Evolutionary conservation across 2,888 invertebrate genomes (phyloP).

Genomic region (Archips xylosteana): DNA sequence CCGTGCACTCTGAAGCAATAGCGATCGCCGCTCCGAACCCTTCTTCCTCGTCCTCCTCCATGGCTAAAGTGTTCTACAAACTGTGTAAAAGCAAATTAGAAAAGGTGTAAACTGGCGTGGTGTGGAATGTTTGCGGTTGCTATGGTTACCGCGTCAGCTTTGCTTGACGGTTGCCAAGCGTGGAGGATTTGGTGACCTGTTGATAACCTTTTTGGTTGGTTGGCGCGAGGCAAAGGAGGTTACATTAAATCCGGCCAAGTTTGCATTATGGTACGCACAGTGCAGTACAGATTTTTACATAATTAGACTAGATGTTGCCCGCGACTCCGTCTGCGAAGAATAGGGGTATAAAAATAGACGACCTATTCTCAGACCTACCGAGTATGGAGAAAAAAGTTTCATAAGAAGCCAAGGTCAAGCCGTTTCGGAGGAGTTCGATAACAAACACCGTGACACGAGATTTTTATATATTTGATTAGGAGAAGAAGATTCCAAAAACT

Average conservation of each 20-base stretch:
- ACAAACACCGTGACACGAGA: no score
- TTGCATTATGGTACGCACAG: no score
- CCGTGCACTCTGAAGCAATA: slow-evolving; percentile 75
- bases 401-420: no score
- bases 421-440: no score
- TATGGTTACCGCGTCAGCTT: slow-evolving; percentile 54
- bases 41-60: slow-evolving; percentile 67
- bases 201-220: slow-evolving; percentile 1
- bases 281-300: no score
- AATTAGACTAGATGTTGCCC: no score
- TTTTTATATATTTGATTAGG: no score
- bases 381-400: no score
- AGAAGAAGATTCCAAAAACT: no score
- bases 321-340: no score
- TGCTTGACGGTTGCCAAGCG: background rate
- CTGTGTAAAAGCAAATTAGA: slow-evolving; percentile 47
- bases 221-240: background rate
- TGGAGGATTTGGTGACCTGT: background rate
- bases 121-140: slow-evolving; percentile 50
- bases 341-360: no score
- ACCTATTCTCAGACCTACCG: no score
- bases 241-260: background rate
- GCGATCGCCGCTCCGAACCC: slow-evolving; percentile 63
- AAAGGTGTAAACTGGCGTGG: slow-evolving; percentile 46
- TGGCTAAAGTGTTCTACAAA: slow-evolving; percentile 48